Conservation (phyloP, 2,113 vertebrate genomes). For the Pitta sordida region DNA sequence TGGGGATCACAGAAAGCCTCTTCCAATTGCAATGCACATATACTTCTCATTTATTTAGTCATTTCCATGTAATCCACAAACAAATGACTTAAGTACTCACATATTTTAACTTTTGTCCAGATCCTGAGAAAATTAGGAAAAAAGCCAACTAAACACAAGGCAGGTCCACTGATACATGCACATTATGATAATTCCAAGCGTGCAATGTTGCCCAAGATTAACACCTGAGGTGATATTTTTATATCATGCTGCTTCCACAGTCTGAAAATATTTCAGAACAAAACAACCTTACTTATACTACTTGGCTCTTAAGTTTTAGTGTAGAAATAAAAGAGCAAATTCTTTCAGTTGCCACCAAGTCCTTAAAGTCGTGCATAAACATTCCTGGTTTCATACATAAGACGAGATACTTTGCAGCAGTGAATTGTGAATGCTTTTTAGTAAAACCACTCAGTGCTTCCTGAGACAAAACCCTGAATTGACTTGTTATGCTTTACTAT, state of each 20-base stretch:
- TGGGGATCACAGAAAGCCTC: neutral
- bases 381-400: neutral
- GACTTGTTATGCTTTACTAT: conserved; percentile 10
- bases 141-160: neutral
- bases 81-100: neutral
- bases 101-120: neutral
- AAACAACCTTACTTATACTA: neutral
- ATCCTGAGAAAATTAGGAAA: neutral
- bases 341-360: neutral
- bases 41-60: neutral
- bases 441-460: neutral
- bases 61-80: neutral
- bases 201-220: neutral
- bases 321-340: neutral
- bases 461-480: neutral
- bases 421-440: neutral
- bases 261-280: neutral
- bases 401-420: neutral
- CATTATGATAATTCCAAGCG: neutral
- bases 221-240: neutral
- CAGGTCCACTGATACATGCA: neutral
- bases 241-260: neutral
- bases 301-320: neutral
- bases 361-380: neutral
- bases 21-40: neutral